Evolutionary conservation across 2,113 vertebrate species (phyloP), one percentile per base, ranked within the genome.

Genomic region (Dicrurus megarhynchus): DNA sequence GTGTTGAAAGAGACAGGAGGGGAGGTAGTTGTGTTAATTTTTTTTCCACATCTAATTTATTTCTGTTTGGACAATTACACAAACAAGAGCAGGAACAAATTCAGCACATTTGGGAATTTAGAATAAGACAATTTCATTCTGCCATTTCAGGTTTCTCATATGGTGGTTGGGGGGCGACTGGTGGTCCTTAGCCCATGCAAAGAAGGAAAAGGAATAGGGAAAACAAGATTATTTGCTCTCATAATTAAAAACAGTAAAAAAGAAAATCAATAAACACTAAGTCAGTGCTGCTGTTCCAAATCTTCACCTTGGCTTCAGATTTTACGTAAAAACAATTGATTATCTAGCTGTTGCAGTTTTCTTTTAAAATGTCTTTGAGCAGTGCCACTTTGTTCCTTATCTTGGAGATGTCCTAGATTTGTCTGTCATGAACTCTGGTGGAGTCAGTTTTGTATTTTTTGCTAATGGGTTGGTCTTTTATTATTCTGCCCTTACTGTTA

Each of bases 361-460:
- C 90, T 81, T 87, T 83, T 49, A 1, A 82, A 93, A 78, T 67
- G 55, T 65, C 84, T 90, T 75, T 85, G 41, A 81, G 26, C 26
- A 35, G 24, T 87, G 44, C 44, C 56, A 41, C 68, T 94, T 82
- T 77, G 26, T 76, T 86, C 30, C 39, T 94, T 68, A 56, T 73
- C 93, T 91, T 84, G 47, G 71, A 79, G 23, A 57, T 85, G 92
- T 81, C 93, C 89, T 82, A 95, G 75, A 89, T 96, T 86, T 93
- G 18, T 84, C 86, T 81, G 35, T 78, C 49, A 42, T 52, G 73
- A 81, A 35, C 76, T 89, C 27, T 2, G 2, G n/a, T 27, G 44
- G 30, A 95, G 46, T 56, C 73, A 65, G 37, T 81, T 84, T 56
- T 81, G 27, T 84, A 37, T 60, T 86, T 93, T 70, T 78, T 26